Conservation (phyloP, 1,140 invertebrate genomes). For the Venustaconcha ellipsiformis region DNA sequence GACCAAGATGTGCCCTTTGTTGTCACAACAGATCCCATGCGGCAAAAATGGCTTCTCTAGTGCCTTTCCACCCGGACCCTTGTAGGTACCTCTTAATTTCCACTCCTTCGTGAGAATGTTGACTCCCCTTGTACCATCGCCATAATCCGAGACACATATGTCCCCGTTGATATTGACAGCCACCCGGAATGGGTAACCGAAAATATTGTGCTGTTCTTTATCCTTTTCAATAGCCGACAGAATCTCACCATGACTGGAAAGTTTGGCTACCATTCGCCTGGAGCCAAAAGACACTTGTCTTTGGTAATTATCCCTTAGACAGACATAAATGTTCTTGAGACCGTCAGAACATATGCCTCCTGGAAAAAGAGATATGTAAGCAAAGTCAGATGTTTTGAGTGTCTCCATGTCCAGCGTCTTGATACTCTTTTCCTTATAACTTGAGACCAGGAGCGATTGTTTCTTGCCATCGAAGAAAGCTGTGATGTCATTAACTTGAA, state of each 20-base stretch:
- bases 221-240: constrained; percentile 28
- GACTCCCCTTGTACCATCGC: constrained; percentile 32
- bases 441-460: constrained; percentile 29
- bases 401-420: constrained; percentile 28
- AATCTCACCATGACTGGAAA: constrained; percentile 38
- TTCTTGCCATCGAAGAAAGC: constrained; percentile 21
- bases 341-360: constrained; percentile 13
- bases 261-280: constrained; percentile 32
- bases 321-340: constrained; percentile 31
- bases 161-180: constrained; percentile 39
- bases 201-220: constrained; percentile 30
- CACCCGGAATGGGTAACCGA: constrained; percentile 37
- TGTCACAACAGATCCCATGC: constrained; percentile 44
- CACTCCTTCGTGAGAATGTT: constrained; percentile 31
- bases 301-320: constrained; percentile 33
- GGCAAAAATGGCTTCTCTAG: constrained; percentile 39
- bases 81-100: constrained; percentile 26
- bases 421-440: constrained; percentile 28
- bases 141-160: constrained; percentile 39
- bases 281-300: constrained; percentile 11
- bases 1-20: constrained; percentile 47
- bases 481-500: constrained; percentile 27
- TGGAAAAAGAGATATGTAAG: constrained; percentile 30
- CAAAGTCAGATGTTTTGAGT: constrained; percentile 29
- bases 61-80: constrained; percentile 8